Conservation (phyloP, 2,888 invertebrate genomes). For the Tetragonisca angustula region DNA sequence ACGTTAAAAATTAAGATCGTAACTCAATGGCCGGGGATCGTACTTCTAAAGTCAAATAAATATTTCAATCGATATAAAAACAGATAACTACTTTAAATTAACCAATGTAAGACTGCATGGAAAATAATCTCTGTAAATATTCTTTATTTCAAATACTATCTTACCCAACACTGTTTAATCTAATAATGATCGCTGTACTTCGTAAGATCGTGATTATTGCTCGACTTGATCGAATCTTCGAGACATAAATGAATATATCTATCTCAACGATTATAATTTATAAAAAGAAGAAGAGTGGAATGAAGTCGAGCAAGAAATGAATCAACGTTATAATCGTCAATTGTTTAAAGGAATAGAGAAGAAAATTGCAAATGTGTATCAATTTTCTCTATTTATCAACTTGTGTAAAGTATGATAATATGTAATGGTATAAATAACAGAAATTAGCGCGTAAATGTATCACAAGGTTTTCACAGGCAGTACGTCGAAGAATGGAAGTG, state of each 20-base stretch:
- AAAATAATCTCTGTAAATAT: too few species aligned
- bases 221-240: not conserved
- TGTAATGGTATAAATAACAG: too few species aligned
- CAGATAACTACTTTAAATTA: too few species aligned
- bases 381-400: slow-evolving; percentile 27
- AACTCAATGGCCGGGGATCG: too few species aligned
- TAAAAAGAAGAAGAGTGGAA: not conserved
- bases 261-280: not conserved
- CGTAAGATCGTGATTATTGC: not conserved
- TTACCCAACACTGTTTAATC: not conserved
- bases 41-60: too few species aligned
- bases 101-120: too few species aligned
- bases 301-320: slow-evolving; percentile 13
- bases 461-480: not conserved
- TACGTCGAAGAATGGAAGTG: not conserved
- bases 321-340: slow-evolving; percentile 24
- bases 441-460: slow-evolving; percentile 13
- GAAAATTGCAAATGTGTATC: slow-evolving; percentile 15
- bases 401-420: slow-evolving; percentile 20
- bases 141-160: too few species aligned
- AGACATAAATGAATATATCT: not conserved
- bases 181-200: not conserved
- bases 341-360: slow-evolving; percentile 15
- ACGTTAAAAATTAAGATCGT: too few species aligned
- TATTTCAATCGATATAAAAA: too few species aligned